A percentile compares a stretch with the other conserved stretches of the same genome.
Evolutionary conservation across 2,797 vertebrate genomes (phyloP).

Genomic region (Brachyalestes nurse): DNA sequence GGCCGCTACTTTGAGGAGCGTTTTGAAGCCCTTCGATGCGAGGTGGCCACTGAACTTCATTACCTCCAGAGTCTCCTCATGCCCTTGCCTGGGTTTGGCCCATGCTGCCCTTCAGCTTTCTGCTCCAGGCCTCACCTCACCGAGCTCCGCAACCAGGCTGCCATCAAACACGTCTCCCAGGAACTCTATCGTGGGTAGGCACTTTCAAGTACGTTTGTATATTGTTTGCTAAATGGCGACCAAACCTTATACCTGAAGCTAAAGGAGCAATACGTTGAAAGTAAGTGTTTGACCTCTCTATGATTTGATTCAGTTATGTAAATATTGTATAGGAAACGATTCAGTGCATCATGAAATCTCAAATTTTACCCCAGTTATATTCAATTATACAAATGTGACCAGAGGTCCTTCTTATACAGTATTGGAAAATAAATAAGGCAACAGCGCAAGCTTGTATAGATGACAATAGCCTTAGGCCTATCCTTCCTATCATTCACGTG

Average conservation of each 20-base stretch:
- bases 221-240: not conserved
- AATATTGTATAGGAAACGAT: not conserved
- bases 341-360: not conserved
- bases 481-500: too few species aligned
- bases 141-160: slow-evolving; percentile 13
- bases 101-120: not conserved
- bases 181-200: slow-evolving; percentile 35
- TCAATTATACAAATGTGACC: not conserved
- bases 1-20: slow-evolving; percentile 21
- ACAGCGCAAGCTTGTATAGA: not conserved
- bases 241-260: not conserved
- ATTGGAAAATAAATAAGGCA: not conserved
- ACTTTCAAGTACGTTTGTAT: not conserved
- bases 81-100: not conserved
- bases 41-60: slow-evolving; percentile 35
- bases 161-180: slow-evolving; percentile 20
- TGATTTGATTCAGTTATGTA: not conserved
- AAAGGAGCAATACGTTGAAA: too few species aligned
- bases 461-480: too few species aligned
- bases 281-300: not conserved
- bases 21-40: slow-evolving; percentile 28
- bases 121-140: not conserved
- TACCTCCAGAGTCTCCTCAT: slow-evolving; percentile 31
- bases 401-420: not conserved
- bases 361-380: not conserved